Base-by-base conservation (phyloP, 2,888 invertebrate species). In the Frankliniella fusca region DNA sequence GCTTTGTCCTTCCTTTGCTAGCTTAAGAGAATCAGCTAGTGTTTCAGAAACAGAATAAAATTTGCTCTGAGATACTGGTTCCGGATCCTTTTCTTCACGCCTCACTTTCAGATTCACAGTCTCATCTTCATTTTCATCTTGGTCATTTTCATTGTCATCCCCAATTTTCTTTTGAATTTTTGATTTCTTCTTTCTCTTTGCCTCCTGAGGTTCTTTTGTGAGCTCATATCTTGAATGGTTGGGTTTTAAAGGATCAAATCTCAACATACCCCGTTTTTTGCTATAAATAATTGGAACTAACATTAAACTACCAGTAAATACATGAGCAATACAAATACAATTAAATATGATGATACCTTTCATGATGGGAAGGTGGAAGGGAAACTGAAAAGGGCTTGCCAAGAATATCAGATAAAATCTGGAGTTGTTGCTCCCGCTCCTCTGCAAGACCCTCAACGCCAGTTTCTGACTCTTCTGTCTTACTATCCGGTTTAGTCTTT, bases 221-320 rank as follows among this genome's bases (percentile, higher is more conserved):
- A 90, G 88, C 84, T 92, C 87, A 86, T 91, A 91, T 86, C 92
- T 92, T 12, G 90, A 89, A 87, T 93, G 93, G 18, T 92, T 92
- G 81, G 92, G 91, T 85, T 92, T 91, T 48, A 89, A 88, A 5
- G 94, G 93, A 87, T 94, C 93, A 87, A 91, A 94, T 81, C 93
- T 89, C 61, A 92, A 86, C 93, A 93, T 93, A 82, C 87, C 87
- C 82, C 85, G 23, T 12, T 3, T 23, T 23, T 76, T 76, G 12
- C n/a, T 23, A 11, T 76, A 12, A 27, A 27, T 18, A 61, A 61
- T 82, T 38, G n/a, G 48, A 79, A 23, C 2, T 11, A 76, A 27
- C 12, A 18, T 10, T 27, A 76, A 7, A 7, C 3, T 76, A 76
- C 61, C 61, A 12, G 5, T 0, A 61, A 61, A 20, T 61, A 61